Conservation (phyloP, 2,888 invertebrate genomes). For the Chorisops tibialis region DNA sequence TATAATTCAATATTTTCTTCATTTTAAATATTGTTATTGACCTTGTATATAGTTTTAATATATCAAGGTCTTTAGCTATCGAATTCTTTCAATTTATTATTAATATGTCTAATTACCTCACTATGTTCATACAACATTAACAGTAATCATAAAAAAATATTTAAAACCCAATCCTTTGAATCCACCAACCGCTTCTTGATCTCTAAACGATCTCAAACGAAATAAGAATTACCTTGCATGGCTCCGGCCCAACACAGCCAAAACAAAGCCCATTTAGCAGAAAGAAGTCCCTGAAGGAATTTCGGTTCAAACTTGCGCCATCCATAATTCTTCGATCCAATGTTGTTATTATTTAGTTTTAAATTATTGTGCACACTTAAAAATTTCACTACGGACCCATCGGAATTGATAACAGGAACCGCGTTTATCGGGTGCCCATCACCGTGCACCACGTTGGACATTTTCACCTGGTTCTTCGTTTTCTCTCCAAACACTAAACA, state of each 20-base stretch:
- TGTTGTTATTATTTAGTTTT: slow-evolving; percentile 41
- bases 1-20: no score
- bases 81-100: no score
- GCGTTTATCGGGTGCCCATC: slow-evolving; percentile 1
- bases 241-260: slow-evolving; percentile 79
- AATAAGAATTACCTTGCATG: slow-evolving; percentile 72
- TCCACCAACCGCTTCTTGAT: no score
- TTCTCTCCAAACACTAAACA: slow-evolving; percentile 2
- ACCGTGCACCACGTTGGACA: background rate
- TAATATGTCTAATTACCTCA: no score
- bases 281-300: slow-evolving; percentile 67
- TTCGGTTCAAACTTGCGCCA: slow-evolving; percentile 64
- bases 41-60: no score
- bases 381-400: slow-evolving; percentile 23
- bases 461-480: background rate
- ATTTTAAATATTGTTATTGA: no score
- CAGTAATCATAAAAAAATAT: no score
- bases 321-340: slow-evolving; percentile 55
- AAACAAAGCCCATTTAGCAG: slow-evolving; percentile 75
- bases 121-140: no score
- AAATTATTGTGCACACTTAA: slow-evolving; percentile 37
- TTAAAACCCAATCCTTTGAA: no score
- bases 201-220: no score
- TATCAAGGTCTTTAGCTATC: no score
- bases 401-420: background rate